Base-by-base conservation (phyloP, 2,113 vertebrate genomes). In the Halichoeres trimaculatus region DNA sequence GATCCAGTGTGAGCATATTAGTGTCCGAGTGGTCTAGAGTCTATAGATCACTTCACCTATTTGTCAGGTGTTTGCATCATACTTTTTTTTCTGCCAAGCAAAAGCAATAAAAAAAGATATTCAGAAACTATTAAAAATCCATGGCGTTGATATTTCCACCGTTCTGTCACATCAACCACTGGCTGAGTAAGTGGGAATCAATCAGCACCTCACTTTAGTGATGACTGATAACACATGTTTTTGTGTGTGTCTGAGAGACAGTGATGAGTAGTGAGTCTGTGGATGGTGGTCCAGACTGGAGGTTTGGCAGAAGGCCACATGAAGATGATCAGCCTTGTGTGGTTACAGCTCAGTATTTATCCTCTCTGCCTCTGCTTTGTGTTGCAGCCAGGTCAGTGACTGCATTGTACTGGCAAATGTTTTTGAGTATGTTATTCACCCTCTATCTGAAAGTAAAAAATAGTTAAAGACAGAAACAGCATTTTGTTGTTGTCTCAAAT, bases 351-450 rank as follows among this genome's bases (percentile, higher is more conserved):
- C 62, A 36, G 20, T 47, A 78, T 57, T 85, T 68, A 88, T 80
- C 77, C 70, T 65, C 57, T 64, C 19, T 48, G 80, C 26, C 57
- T 85, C 85, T 88, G 83, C 74, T 86, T 86, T 85, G 60, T 88
- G 85, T 88, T 70, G 62, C 35, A 80, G 77, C 50, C 68, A 47
- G 59, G 53, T 56, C 38, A 20, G 13, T 55, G 78, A 74, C 68
- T 76, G 78, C 51, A 14, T 54, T 41, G 50, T 45, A 20, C 71
- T 30, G 30, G 30, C 30, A 30, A 30, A 30, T 30, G n/a, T 30
- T 30, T 30, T 30, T 30, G 30, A 30, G 30, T 30, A 30, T 30
- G 30, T 6, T 30, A 4, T 30, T 30, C 3, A 30, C 6, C 3
- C 30, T 3, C 30, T 30, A 30, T 30, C 30, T 30, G 30, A 30